A percentile compares a stretch with the other conserved stretches of the same genome.
phyloP scores from a whole-genome alignment of 2,797 vertebrate species.

The Cottoperca gobio region DNA sequence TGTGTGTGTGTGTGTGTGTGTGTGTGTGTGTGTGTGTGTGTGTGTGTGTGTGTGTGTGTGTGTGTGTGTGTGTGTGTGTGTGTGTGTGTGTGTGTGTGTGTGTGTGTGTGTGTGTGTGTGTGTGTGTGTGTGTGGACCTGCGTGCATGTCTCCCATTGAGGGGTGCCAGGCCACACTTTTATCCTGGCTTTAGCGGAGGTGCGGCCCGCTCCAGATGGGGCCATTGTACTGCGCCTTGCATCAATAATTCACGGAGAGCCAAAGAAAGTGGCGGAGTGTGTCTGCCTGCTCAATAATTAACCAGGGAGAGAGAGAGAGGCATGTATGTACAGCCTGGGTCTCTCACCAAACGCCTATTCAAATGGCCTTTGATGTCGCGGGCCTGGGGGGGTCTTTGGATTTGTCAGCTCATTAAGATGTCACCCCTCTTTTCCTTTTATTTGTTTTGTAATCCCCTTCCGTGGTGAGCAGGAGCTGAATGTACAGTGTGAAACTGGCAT shows the following conservation, averaged over 20 bases:
- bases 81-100: conserved; percentile 13
- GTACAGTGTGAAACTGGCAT: conserved; percentile 47
- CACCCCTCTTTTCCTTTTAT: conserved; percentile 77
- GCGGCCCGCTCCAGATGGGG: conserved; percentile 82
- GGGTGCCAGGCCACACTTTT: conserved; percentile 73
- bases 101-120: background rate
- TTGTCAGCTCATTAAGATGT: conserved; percentile 82
- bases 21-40: background rate
- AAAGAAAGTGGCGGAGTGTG: conserved; percentile 82
- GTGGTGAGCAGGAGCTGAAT: conserved; percentile 45
- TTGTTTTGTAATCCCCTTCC: conserved; percentile 78
- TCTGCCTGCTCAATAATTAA: conserved; percentile 88
- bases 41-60: background rate
- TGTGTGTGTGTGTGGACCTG: background rate
- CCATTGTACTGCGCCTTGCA: conserved; percentile 83
- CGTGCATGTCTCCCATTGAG: conserved; percentile 35
- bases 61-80: background rate
- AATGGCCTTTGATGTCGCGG: conserved; percentile 79
- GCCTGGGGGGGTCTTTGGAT: conserved; percentile 74
- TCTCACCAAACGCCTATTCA: conserved; percentile 79
- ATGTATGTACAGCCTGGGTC: conserved; percentile 80
- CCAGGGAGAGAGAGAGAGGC: conserved; percentile 74
- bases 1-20: background rate
- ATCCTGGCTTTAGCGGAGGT: conserved; percentile 75
- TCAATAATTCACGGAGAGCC: conserved; percentile 86